phyloP scores from a whole-genome alignment of 2,888 invertebrate genomes.

The Gonocerus acuteangulatus region DNA sequence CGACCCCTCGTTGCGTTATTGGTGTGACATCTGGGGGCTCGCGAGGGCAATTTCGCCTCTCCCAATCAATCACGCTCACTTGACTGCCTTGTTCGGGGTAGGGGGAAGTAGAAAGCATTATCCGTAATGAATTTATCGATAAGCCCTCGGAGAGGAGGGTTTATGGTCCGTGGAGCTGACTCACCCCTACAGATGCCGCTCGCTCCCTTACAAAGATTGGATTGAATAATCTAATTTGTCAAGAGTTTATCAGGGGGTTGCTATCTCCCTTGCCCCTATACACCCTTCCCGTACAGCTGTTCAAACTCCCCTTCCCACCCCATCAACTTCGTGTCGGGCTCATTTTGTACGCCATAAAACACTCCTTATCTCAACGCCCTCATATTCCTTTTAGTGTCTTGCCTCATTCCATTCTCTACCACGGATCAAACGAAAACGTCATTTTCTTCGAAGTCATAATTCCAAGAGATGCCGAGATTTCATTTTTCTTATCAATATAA shows the following conservation, averaged over 20 bases:
- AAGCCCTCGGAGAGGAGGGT: not conserved
- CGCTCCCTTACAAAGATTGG: slow-evolving; percentile 8
- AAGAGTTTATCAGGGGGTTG: slow-evolving; percentile 12
- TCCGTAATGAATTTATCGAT: slow-evolving; percentile 26
- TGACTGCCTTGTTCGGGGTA: slow-evolving; percentile 2
- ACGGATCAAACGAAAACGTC: too few relatives aligned
- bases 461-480: too few relatives aligned
- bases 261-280: not conserved
- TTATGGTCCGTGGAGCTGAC: slow-evolving; percentile 6
- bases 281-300: slow-evolving; percentile 6
- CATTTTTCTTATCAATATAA: too few relatives aligned
- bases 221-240: slow-evolving; percentile 25
- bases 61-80: too few relatives aligned
- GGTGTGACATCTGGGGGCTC: too few relatives aligned
- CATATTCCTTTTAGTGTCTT: not conserved
- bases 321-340: not conserved
- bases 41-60: too few relatives aligned
- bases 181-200: slow-evolving; percentile 16
- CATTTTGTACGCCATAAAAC: not conserved
- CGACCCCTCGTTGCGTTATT: too few relatives aligned
- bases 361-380: not conserved
- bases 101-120: slow-evolving; percentile 28
- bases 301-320: slow-evolving; percentile 10
- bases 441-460: too few relatives aligned
- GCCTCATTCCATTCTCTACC: too few relatives aligned